Base-by-base conservation (phyloP, 2,888 invertebrate genomes). In the Notodonta ziczac region DNA sequence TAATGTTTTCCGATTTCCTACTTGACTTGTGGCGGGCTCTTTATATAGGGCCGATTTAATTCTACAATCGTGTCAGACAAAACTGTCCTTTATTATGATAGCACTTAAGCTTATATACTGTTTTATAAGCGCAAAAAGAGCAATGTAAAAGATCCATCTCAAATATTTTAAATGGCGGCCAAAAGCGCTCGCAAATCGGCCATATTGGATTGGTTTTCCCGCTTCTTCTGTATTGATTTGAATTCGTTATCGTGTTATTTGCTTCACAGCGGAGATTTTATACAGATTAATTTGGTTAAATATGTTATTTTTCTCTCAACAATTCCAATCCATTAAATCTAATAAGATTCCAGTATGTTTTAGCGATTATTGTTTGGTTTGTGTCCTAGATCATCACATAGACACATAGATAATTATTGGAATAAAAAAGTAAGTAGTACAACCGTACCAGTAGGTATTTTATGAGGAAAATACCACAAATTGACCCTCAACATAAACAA, bases 1-100 rank as follows among this genome's bases (percentile, higher is more conserved):
- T 87, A 88, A 88, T 88, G 89, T 86, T 88, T 88, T 82, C 80
- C 83, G 84, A 87, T 87, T 88, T 85, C 82, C 84, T 82, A 84
- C 86, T 86, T 87, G 87, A 85, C 88, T 88, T 87, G 87, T 83
- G 85, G 86, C 82, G 76, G 77, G 76, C 76, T 77, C 80, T 83
- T 79, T n/a, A 76, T 69, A 73, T 66, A 67, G 50, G 69, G 60
- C 80, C 69, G 78, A 61, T 55, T 56, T 76, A 57, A 65, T 57
- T 65, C 64, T 72, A 42, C 58, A 35, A 12, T 48, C 1, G 5
- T 40, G 32, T 32, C 63, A 70, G 50, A 14, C 67, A 4, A 81
- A 80, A 75, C 44, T 51, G 13, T 0, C 0, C 0, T 3, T 2
- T 52, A 59, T 51, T 58, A 16, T 56, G 24, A 51, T 48, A 58